Percentiles rank a stretch among this genome's conserved stretches.
Evolutionary conservation across 2,113 vertebrate species (phyloP).

Genomic region (Bothrops jararaca): DNA sequence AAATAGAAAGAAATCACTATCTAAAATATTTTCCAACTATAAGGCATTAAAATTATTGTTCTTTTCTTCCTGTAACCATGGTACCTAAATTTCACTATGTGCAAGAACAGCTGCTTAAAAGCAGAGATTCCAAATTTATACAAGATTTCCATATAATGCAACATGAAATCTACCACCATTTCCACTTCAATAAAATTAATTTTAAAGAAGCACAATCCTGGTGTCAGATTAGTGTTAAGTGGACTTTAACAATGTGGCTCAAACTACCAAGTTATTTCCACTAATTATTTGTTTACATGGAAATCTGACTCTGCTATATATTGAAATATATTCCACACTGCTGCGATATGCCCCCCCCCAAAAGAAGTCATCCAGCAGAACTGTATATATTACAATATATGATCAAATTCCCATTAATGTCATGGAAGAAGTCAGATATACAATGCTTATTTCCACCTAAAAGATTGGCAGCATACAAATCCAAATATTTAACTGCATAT

Average conservation of each 20-base stretch:
- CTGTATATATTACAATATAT: background rate
- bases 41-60: constrained; percentile 56
- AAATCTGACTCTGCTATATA: constrained; percentile 41
- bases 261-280: constrained; percentile 43
- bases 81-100: constrained; percentile 48
- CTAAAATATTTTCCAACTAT: constrained; percentile 53
- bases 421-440: background rate
- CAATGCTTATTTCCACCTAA: background rate
- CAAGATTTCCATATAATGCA: constrained; percentile 39
- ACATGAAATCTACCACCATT: constrained; percentile 19
- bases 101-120: constrained; percentile 29
- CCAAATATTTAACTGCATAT: background rate
- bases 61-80: constrained; percentile 43
- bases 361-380: background rate
- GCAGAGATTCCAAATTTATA: constrained; percentile 47
- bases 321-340: constrained; percentile 46
- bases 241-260: constrained; percentile 26
- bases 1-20: constrained; percentile 19
- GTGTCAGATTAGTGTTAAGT: constrained; percentile 45
- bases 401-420: background rate
- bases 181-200: constrained; percentile 32
- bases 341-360: background rate
- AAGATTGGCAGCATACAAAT: background rate
- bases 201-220: constrained; percentile 12
- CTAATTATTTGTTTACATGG: constrained; percentile 45